A percentile compares a stretch with the other conserved stretches of the same genome.
These are phyloP conservation scores for Mimachlamys varia DNA, from an alignment of 2,888 invertebrate species.

Conservation along the genomic window DNA sequence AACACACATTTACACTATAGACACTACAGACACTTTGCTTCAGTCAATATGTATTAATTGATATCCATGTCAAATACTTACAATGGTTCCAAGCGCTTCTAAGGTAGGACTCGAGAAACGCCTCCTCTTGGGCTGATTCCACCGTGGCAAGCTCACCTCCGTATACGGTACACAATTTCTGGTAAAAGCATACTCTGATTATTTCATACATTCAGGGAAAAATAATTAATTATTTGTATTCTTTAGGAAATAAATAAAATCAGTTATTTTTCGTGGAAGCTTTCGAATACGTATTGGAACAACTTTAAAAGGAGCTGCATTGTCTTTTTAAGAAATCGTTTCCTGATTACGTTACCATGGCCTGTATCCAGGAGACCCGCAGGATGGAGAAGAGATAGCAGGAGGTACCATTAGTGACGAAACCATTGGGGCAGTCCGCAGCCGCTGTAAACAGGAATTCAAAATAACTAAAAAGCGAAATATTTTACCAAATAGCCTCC, in stretches of 20 bases:
- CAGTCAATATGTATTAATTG: too few species aligned
- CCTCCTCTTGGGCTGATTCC: conserved; percentile 46
- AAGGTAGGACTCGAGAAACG: conserved; percentile 45
- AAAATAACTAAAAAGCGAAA: background rate
- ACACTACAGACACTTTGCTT: too few species aligned
- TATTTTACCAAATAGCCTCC: background rate
- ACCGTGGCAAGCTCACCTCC: conserved; percentile 48
- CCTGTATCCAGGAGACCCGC: conserved; percentile 50
- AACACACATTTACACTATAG: too few species aligned
- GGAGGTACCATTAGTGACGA: conserved; percentile 42
- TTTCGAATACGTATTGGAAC: too few species aligned
- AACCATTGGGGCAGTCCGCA: conserved; percentile 45
- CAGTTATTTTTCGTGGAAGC: too few species aligned
- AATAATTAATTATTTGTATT: too few species aligned
- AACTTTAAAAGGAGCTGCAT: background rate
- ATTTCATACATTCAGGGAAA: too few species aligned
- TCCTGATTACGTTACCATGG: conserved; percentile 37
- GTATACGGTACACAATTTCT: conserved; percentile 51
- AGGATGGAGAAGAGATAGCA: conserved; percentile 51
- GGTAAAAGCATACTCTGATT: background rate
- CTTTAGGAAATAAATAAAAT: too few species aligned
- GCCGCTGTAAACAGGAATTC: background rate
- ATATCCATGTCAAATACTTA: too few species aligned
- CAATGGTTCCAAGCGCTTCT: conserved; percentile 45
- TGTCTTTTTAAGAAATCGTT: background rate